Evolutionary conservation across 2,888 invertebrate genomes (phyloP).

Genomic region (Pardosa pseudoannulata): DNA sequence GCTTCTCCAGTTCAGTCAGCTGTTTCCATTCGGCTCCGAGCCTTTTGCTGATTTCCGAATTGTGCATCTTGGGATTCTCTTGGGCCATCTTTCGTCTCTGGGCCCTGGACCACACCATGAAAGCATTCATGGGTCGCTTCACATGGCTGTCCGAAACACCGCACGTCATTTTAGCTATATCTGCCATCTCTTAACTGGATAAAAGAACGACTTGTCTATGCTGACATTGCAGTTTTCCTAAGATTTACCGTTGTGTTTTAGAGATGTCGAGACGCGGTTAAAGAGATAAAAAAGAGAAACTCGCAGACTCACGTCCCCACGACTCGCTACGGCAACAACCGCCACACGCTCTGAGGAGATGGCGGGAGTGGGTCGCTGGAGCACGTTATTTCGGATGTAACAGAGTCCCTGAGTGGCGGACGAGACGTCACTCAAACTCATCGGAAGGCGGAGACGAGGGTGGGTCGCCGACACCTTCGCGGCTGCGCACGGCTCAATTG

Average conservation of each 20-base stretch:
- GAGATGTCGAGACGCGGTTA: too few species aligned
- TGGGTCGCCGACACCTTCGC: background rate
- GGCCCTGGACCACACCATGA: constrained; percentile 99
- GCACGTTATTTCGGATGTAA: constrained; percentile 30
- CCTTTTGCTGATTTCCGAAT: constrained; percentile 97
- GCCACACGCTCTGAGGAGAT: constrained; percentile 30
- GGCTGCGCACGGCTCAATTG: constrained; percentile 19
- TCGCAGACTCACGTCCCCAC: background rate
- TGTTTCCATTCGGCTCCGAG: constrained; percentile 99
- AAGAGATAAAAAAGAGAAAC: too few species aligned
- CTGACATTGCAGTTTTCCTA: too few species aligned
- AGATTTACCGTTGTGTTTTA: too few species aligned
- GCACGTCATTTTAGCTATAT: constrained; percentile 29
- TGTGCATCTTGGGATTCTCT: constrained; percentile 99
- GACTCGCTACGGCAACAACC: constrained; percentile 13
- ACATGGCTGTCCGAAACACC: constrained; percentile 86
- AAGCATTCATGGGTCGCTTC: constrained; percentile 98
- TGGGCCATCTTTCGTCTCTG: constrained; percentile 99
- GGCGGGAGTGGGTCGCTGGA: background rate
- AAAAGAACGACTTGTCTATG: too few species aligned
- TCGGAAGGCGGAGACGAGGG: constrained; percentile 22
- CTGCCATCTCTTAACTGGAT: constrained; percentile 23
- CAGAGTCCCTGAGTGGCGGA: constrained; percentile 31
- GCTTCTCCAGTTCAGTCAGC: constrained; percentile 94
- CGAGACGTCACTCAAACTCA: constrained; percentile 24